Conservation (phyloP, 92 coral and sea anemone species). For the Desmophyllum pertusum region DNA sequence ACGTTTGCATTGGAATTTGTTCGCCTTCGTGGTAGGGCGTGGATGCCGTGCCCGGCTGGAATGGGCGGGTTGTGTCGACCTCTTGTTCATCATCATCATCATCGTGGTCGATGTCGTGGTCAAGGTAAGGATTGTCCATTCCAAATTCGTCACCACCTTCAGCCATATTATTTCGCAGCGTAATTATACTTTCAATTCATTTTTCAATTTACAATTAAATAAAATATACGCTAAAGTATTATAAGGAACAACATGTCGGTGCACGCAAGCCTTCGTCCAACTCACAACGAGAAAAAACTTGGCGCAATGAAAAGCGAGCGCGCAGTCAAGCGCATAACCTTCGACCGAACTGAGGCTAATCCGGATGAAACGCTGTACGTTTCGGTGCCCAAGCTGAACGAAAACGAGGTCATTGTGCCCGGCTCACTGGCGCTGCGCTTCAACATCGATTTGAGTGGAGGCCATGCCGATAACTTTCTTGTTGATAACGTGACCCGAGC, state of each 20-base stretch:
- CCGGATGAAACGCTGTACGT: constrained; percentile 27
- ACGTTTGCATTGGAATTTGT: background rate
- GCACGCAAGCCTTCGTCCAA: constrained; percentile 8
- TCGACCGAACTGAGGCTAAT: constrained; percentile 9
- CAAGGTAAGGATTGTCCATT: background rate
- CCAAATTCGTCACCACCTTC: background rate
- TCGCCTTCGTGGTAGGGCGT: background rate
- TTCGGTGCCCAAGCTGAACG: constrained; percentile 21
- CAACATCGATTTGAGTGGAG: background rate
- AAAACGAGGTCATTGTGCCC: constrained; percentile 19
- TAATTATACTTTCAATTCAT: background rate
- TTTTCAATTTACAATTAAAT: background rate
- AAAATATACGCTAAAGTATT: too few species aligned
- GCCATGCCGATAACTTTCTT: background rate
- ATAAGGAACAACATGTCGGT: background rate
- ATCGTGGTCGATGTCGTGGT: background rate
- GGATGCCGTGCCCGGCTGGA: background rate
- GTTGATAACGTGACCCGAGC: background rate
- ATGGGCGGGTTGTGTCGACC: background rate
- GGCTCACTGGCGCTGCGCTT: constrained; percentile 3
- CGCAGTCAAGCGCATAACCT: constrained; percentile 24
- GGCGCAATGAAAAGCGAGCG: constrained; percentile 14
- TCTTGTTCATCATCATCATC: too few species aligned
- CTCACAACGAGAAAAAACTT: background rate
- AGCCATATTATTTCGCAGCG: too few species aligned